Evolutionary conservation across 2,888 invertebrate genomes (phyloP), one percentile per base, ranked within the genome.

Genomic region (Elysia crispata): DNA sequence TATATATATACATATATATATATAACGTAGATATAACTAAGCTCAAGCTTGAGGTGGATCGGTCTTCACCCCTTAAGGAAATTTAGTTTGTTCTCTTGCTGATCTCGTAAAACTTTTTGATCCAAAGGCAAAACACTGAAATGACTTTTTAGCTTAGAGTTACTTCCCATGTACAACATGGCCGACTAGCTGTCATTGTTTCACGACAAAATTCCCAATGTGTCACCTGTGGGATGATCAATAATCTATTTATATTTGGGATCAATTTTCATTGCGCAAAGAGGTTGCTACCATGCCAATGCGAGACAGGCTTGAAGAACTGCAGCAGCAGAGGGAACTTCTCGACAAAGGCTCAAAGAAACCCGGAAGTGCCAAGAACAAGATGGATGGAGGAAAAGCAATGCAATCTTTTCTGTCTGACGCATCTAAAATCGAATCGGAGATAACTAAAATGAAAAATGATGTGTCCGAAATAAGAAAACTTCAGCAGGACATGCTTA

Each of bases 301-400:
- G 28, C 84, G 85, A 76, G 89, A 89, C 80, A 84, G 89, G 74
- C 81, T 88, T 8, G 84, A 85, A 15, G 87, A 88, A 79, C 79
- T 87, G 41, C 86, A 88, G 76, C 79, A 83, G 15, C 84, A 85
- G 64, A 82, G 84, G 13, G 81, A 86, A 13, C 85, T 85, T 11
- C 79, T 79, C 30, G 81, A 77, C 11, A 82, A 83, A 49, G 76
- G 64, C 3, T 77, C 74, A 20, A 81, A 81, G 57, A 57, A 74
- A 60, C 57, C 69, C 69, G 70, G 70, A 69, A 57, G 66, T 23
- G 49, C 70, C 20, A 81, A 78, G 62, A 80, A 67, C 41, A 86
- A 85, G 6, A 84, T 84, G 31, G 85, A 84, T 18, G 80, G 84
- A 81, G 82, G 85, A 79, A 23, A 84, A 84, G 30, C 85, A 86